These are phyloP conservation scores for Monopterus albus DNA, from an alignment of 2,113 vertebrate species.

Conservation along the genomic window DNA sequence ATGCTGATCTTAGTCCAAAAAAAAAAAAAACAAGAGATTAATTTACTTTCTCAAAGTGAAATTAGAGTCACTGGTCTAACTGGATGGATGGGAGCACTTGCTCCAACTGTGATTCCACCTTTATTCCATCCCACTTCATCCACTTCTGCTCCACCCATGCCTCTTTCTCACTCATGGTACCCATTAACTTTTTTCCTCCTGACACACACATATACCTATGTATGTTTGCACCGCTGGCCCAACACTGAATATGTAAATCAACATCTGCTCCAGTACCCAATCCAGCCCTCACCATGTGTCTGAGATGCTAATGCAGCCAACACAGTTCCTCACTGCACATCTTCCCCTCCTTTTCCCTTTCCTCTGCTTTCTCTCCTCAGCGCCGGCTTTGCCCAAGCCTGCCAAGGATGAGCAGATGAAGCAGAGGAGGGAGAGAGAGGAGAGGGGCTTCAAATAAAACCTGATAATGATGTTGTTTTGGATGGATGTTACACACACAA, in stretches of 20 bases:
- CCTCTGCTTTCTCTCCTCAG: slow-evolving; percentile 66
- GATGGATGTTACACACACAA: slow-evolving; percentile 76
- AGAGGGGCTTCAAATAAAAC: slow-evolving; percentile 73
- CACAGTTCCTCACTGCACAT: slow-evolving; percentile 65
- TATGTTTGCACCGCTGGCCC: slow-evolving; percentile 70
- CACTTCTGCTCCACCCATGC: slow-evolving; percentile 59
- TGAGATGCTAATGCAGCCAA: slow-evolving; percentile 82
- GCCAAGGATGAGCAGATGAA: slow-evolving; percentile 78
- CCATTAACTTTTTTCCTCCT: slow-evolving; percentile 20
- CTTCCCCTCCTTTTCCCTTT: slow-evolving; percentile 50
- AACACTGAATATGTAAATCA: slow-evolving; percentile 84
- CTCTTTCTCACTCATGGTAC: slow-evolving; percentile 62
- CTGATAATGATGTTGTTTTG: slow-evolving; percentile 82
- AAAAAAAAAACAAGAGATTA: slow-evolving; percentile 13
- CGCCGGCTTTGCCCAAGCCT: slow-evolving; percentile 39
- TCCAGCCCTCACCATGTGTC: slow-evolving; percentile 80
- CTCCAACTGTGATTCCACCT: slow-evolving; percentile 48
- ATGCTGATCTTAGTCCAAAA: slow-evolving; percentile 38
- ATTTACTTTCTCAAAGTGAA: slow-evolving; percentile 19
- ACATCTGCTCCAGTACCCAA: slow-evolving; percentile 84
- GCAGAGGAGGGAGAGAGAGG: slow-evolving; percentile 25
- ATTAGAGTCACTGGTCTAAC: slow-evolving; percentile 26
- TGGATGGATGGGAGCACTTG: slow-evolving; percentile 2
- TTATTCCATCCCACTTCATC: slow-evolving; percentile 44
- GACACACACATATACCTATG: slow-evolving; percentile 51